These are phyloP conservation scores for Diuraphis noxia DNA, from an alignment of 1,140 invertebrate genomes.

Conservation along the genomic window DNA sequence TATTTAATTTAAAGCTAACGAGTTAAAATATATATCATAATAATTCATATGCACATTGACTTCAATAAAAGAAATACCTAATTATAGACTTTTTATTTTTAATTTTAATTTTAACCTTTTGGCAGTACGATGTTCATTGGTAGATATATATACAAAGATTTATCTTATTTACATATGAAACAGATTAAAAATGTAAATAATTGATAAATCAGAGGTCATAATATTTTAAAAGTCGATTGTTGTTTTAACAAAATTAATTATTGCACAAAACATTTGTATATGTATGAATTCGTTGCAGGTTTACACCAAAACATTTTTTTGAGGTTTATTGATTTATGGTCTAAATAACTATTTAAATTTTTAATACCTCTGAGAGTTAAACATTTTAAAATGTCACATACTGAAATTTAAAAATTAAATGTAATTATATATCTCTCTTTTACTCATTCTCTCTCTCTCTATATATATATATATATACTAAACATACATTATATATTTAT, in stretches of 20 bases:
- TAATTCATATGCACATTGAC: no score
- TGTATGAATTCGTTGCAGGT: background rate
- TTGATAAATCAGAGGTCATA: background rate
- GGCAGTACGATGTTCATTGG: no score
- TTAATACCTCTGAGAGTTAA: background rate
- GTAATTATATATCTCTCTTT: no score
- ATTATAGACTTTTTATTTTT: no score
- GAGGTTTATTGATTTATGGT: background rate
- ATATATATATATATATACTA: no score
- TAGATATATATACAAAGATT: no score
- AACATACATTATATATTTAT: no score
- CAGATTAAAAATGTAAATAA: background rate
- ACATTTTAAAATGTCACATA: background rate
- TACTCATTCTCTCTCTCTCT: no score
- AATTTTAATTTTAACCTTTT: no score
- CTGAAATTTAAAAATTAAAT: background rate
- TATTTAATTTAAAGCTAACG: background rate
- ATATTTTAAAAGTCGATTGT: background rate
- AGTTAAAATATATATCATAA: background rate
- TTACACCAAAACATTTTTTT: background rate
- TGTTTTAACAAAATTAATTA: background rate
- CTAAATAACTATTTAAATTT: background rate
- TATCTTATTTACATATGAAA: no score
- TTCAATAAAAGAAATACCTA: no score
- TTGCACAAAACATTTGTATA: background rate